phyloP scores from a whole-genome alignment of 2,797 vertebrate genomes.

The Staurois parvus region DNA sequence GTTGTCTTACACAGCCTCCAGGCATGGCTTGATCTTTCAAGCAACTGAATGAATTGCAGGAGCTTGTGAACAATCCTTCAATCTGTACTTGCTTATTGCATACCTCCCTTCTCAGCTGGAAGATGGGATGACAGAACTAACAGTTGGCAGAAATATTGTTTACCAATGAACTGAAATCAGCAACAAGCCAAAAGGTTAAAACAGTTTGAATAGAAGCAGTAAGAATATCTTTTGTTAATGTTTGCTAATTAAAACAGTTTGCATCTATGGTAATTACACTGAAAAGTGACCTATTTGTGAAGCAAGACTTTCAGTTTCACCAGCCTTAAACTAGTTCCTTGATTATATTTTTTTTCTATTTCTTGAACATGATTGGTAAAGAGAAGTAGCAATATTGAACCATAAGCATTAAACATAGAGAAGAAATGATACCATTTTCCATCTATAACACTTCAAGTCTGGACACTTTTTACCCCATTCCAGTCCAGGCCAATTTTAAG shows the following conservation, averaged over 20 bases:
- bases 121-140: constrained; percentile 51
- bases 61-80: constrained; percentile 64
- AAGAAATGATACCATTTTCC: too few relatives aligned
- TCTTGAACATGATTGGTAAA: too few relatives aligned
- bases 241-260: neutral
- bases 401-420: too few relatives aligned
- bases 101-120: constrained; percentile 64
- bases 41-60: constrained; percentile 65
- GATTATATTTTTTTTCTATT: too few relatives aligned
- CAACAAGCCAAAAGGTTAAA: constrained; percentile 35
- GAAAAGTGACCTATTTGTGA: neutral
- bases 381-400: too few relatives aligned
- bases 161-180: constrained; percentile 12
- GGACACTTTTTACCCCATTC: too few relatives aligned
- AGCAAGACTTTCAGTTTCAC: too few relatives aligned
- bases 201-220: neutral
- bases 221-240: neutral
- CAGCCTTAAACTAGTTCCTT: too few relatives aligned
- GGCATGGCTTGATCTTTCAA: constrained; percentile 65
- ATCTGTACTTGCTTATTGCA: constrained; percentile 65
- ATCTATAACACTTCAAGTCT: too few relatives aligned
- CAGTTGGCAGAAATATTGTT: constrained; percentile 54
- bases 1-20: constrained; percentile 64
- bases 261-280: neutral
- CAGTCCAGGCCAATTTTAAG: too few relatives aligned